A percentile compares a stretch with the other conserved stretches of the same genome.
Conservation (phyloP, 2,797 vertebrate species). For the Gallinago nigripennis region DNA sequence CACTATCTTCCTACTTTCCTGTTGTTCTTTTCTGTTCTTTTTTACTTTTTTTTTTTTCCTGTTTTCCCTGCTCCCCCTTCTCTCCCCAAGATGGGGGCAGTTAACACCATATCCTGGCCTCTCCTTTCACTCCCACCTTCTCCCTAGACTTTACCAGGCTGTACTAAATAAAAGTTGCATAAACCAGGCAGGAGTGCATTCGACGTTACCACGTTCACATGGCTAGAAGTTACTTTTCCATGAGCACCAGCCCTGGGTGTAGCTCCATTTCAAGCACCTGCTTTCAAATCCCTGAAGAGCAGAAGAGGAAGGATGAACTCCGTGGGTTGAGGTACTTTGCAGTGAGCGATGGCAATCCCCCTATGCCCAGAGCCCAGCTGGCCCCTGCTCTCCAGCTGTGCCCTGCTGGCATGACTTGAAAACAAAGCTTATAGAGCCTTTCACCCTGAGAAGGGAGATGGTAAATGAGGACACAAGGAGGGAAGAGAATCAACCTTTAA, state of each 20-base stretch:
- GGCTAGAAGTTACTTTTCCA: not conserved
- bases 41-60: too few species aligned
- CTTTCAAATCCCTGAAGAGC: not conserved
- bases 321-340: not conserved
- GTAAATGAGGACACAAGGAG: not conserved
- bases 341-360: not conserved
- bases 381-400: not conserved
- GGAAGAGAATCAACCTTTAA: not conserved
- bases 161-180: not conserved
- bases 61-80: not conserved
- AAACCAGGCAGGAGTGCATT: not conserved
- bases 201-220: not conserved
- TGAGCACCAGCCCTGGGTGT: not conserved
- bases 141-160: not conserved
- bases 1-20: not conserved
- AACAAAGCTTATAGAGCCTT: not conserved
- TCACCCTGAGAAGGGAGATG: not conserved
- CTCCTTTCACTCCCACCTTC: not conserved
- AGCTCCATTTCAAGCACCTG: not conserved
- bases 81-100: not conserved
- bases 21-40: not conserved
- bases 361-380: rapidly evolving
- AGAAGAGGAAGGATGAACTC: not conserved
- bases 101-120: not conserved
- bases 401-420: not conserved